Base-by-base conservation (phyloP, 1,140 invertebrate genomes). In the Lasioglossum baleicum region DNA sequence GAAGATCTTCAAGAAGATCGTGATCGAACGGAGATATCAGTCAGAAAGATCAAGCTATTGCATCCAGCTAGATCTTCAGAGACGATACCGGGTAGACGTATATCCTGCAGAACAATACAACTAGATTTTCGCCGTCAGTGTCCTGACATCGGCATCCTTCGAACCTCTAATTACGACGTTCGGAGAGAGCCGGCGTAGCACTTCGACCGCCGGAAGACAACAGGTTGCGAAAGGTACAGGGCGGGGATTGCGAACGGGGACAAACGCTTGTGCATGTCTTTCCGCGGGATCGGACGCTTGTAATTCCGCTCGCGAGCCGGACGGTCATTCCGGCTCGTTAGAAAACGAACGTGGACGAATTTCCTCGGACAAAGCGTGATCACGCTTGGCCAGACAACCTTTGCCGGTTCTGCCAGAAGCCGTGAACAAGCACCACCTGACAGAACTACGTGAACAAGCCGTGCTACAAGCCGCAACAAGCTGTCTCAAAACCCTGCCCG, bases 281-380 rank as follows among this genome's bases (percentile, higher is more conserved):
- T 31, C 15, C 42, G 15, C 17, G 53, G 8, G 11, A 2, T 77
- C 44, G 61, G 17, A 11, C 51, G 42, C 67, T 81, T 42, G 67
- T 74, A 64, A 60, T 44, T 48, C 56, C 22, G n/a, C 53, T 31
- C 26, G 31, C 17, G n/a, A 17, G n/a, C 22, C 35, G 0, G 13
- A 31, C 51, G 51, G 51, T 53, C 51, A 15, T 61, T n/a, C 2
- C 61, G 63, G 42, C 51, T 83, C 68, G 72, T 84, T 84, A 83
- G 67, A 26, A 77, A 82, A 79, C 51, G 70, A 72, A 63, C 60
- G 71, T 51, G 53, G 51, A 5, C 65, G 73, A 74, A 80, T 61
- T 48, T 74, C 51, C 26, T 66, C 48, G 44, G 56, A 74, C 61
- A 80, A 70, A 84, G 61, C 53, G 31, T 26, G 71, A 56, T 26